Base-by-base conservation (phyloP, 2,797 vertebrate genomes). In the Pygocentrus nattereri region DNA sequence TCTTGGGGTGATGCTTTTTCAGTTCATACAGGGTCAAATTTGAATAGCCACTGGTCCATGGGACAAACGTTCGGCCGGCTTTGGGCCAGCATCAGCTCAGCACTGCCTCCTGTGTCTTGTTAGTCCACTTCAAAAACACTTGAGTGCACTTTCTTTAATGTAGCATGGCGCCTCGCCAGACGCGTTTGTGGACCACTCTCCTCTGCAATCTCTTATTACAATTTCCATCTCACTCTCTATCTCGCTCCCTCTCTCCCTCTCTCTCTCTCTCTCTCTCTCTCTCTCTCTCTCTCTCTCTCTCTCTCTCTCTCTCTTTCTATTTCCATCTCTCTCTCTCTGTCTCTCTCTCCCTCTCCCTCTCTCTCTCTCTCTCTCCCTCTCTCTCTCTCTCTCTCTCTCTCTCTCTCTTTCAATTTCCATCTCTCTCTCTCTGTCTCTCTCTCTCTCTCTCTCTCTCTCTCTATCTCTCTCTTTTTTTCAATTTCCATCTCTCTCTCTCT, bases 101-200 rank as follows among this genome's bases (percentile, higher is more conserved):
- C 80, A 56, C 61, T 86, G 87, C 85, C 85, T 87, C 83, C 85
- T 84, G 83, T 74, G 85, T 82, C 88, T 90, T 89, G 86, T 90
- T 92, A 92, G 90, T 88, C 87, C 87, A 88, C 88, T 90, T 86
- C 83, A 87, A 41, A 49, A 87, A 85, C 59, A 82, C 84, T 85
- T 70, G 82, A 93, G 89, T 89, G 90, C 90, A 92, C 91, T 93
- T 93, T 91, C 89, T 91, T 87, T 92, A 92, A 92, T 93, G 90
- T 90, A 87, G 30, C 52, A 81, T 90, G 91, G 91, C 91, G 86
- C 65, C 59, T n/a, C 44, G 89, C 91, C 92, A 91, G 82, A 71
- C 76, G 49, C 38, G 74, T 75, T 74, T 85, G 38, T 25, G 71
- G 23, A 64, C 59, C 41, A 78, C 47, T 79, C 71, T 80, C 64